Evolutionary conservation across 1,140 invertebrate genomes (phyloP).

Genomic region (Marisa cornuarietis): DNA sequence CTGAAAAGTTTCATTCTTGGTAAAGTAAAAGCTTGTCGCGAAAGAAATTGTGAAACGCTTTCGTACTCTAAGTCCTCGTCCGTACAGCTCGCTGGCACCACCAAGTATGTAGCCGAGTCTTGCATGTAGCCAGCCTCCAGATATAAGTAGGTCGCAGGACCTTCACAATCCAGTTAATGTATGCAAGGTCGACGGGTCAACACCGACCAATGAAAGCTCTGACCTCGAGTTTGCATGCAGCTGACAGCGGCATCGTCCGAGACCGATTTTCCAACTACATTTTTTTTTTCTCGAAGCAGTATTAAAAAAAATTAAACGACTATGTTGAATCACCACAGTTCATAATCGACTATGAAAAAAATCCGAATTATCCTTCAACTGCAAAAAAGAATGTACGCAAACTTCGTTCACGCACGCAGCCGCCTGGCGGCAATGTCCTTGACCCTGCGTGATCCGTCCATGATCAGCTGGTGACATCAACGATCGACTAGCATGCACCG

Average conservation of each 20-base stretch:
- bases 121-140: background rate
- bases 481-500: background rate
- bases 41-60: no score
- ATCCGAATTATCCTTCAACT: background rate
- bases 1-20: background rate
- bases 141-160: background rate
- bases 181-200: slow-evolving; percentile 16
- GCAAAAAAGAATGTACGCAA: background rate
- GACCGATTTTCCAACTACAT: background rate
- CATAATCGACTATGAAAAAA: background rate
- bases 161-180: slow-evolving; percentile 8
- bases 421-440: background rate
- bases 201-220: slow-evolving; percentile 16
- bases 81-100: background rate
- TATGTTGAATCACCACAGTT: background rate
- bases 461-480: slow-evolving; percentile 12
- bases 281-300: background rate
- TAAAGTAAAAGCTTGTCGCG: no score
- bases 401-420: background rate
- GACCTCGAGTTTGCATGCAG: background rate
- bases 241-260: background rate
- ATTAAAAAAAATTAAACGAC: background rate
- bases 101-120: background rate
- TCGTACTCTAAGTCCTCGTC: background rate
- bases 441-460: slow-evolving; percentile 14